Evolutionary conservation across 2,888 invertebrate genomes (phyloP).

Genomic region (Rhagium mordax): DNA sequence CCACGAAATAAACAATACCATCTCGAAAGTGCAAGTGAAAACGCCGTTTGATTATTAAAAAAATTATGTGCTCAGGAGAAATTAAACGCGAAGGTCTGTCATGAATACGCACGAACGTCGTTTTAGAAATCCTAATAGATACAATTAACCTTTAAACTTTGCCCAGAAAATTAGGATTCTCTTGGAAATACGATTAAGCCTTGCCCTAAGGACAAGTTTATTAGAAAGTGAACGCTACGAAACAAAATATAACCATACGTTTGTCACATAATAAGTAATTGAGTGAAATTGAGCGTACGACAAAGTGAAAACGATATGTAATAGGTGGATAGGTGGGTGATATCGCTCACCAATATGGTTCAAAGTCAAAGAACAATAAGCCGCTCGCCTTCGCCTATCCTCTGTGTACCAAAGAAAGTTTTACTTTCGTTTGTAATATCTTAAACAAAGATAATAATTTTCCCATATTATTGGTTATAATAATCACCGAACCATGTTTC

Average conservation of each 20-base stretch:
- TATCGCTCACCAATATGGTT: not conserved
- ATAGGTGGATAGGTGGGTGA: conserved; percentile 13
- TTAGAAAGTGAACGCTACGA: conserved; percentile 24
- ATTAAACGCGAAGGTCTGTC: not conserved
- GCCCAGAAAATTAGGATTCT: conserved; percentile 3
- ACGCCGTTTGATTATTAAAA: conserved; percentile 15
- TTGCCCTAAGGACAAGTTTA: conserved; percentile 4
- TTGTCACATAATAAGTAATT: conserved; percentile 30
- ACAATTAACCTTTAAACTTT: not conserved
- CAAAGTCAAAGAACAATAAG: not conserved
- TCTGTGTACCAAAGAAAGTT: not conserved
- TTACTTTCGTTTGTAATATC: not conserved
- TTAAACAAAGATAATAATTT: not conserved
- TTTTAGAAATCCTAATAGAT: not conserved
- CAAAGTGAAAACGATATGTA: conserved; percentile 23
- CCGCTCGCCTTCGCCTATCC: not conserved
- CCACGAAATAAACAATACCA: conserved; percentile 7
- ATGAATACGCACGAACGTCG: not conserved
- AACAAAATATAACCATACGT: not conserved
- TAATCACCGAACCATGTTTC: not conserved
- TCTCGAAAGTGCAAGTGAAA: conserved; percentile 28
- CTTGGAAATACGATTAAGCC: not conserved
- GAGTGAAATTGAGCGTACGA: conserved; percentile 26
- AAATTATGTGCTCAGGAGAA: conserved; percentile 19
- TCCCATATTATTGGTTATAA: not conserved